Conservation (phyloP, 2,113 vertebrate genomes). For the Bubalus kerabau region DNA sequence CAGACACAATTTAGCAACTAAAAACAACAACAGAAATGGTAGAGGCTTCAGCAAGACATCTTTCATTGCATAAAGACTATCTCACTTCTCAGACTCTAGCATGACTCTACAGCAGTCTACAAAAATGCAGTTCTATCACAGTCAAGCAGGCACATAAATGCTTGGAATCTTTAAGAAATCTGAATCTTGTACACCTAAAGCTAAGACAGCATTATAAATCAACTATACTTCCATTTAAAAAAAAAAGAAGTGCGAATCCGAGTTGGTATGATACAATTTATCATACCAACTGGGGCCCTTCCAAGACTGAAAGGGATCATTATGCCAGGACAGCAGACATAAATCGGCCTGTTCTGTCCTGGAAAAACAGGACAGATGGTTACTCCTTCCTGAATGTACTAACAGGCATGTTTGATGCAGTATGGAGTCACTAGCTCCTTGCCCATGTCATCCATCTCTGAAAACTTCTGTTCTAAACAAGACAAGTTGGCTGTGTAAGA, state of each 20-base stretch:
- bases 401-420: not conserved
- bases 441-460: not conserved
- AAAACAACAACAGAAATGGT: not conserved
- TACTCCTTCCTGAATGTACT: not conserved
- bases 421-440: not conserved
- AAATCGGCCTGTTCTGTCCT: not conserved
- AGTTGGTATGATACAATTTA: constrained; percentile 6
- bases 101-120: not conserved
- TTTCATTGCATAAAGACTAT: not conserved
- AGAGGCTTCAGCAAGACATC: not conserved
- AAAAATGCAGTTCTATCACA: not conserved
- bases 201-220: not conserved
- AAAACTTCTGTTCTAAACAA: not conserved
- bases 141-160: not conserved
- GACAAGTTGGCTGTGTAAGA: not conserved
- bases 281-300: not conserved
- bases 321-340: not conserved
- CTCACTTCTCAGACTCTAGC: not conserved
- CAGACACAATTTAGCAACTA: not conserved
- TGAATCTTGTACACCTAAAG: not conserved
- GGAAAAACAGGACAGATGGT: not conserved
- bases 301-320: not conserved
- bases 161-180: not conserved
- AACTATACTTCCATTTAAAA: not conserved
- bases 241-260: not conserved